Percentiles rank a stretch among this genome's conserved stretches.
Evolutionary conservation across 2,888 invertebrate genomes (phyloP).

Genomic region (Carabus problematicus): DNA sequence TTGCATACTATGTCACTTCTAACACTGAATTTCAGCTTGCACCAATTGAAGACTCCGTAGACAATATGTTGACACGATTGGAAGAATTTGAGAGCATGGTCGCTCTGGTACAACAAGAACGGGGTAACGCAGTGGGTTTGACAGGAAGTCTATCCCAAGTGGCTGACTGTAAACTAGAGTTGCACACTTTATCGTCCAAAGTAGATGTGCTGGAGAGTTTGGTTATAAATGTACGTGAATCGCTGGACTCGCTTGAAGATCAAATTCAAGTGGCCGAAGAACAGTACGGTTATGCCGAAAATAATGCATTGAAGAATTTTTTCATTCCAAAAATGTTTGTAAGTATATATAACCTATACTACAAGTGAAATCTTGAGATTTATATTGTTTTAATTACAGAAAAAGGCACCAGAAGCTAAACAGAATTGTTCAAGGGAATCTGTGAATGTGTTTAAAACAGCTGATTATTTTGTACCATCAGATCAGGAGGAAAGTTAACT

Average conservation of each 20-base stretch:
- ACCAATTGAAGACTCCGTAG: slow-evolving; percentile 68
- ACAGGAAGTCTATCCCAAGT: slow-evolving; percentile 62
- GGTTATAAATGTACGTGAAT: slow-evolving; percentile 64
- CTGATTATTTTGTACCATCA: slow-evolving; percentile 23
- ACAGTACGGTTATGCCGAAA: slow-evolving; percentile 66
- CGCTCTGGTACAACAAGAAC: slow-evolving; percentile 62
- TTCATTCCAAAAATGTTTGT: slow-evolving; percentile 65
- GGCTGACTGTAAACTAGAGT: slow-evolving; percentile 62
- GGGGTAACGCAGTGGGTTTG: slow-evolving; percentile 59
- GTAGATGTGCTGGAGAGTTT: slow-evolving; percentile 65
- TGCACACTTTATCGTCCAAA: slow-evolving; percentile 63
- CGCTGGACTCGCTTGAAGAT: slow-evolving; percentile 63
- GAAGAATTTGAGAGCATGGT: slow-evolving; percentile 71
- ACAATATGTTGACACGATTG: slow-evolving; percentile 71
- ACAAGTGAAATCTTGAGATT: no score
- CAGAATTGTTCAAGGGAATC: neutral
- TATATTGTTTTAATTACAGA: slow-evolving; percentile 22
- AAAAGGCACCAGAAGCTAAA: slow-evolving; percentile 30
- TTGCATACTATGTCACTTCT: neutral
- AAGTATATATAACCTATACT: slow-evolving; percentile 41
- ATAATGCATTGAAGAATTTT: slow-evolving; percentile 64
- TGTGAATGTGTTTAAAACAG: slow-evolving; percentile 22
- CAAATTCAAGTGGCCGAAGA: slow-evolving; percentile 67
- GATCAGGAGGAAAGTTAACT: slow-evolving; percentile 11
- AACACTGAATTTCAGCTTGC: slow-evolving; percentile 46